A percentile compares a stretch with the other conserved stretches of the same genome.
These are phyloP conservation scores for Coecobrya sp. DNA, from an alignment of 2,888 invertebrate species.

Conservation along the genomic window DNA sequence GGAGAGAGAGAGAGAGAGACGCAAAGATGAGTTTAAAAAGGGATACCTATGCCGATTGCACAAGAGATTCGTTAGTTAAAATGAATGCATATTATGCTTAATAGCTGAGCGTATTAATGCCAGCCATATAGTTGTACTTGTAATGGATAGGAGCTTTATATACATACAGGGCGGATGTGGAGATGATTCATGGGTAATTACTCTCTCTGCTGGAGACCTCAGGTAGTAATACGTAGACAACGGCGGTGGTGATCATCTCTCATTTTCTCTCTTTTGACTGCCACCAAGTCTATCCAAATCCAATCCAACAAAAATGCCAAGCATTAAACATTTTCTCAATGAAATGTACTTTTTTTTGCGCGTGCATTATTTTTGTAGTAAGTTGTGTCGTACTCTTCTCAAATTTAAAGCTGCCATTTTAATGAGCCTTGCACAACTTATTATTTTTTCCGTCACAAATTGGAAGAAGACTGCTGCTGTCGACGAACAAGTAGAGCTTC, in stretches of 20 bases:
- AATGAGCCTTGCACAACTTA: background rate
- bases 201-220: constrained; percentile 86
- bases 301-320: background rate
- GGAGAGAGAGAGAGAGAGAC: too few relatives aligned
- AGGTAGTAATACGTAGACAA: constrained; percentile 64
- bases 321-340: constrained; percentile 45
- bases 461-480: background rate
- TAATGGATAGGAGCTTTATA: constrained; percentile 36
- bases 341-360: constrained; percentile 20
- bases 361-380: background rate
- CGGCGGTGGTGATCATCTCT: constrained; percentile 2
- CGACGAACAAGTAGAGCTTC: constrained; percentile 20
- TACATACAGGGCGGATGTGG: constrained; percentile 85
- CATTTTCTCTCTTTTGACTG: background rate
- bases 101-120: background rate
- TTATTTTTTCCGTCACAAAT: constrained; percentile 2
- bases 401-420: background rate
- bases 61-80: constrained; percentile 21
- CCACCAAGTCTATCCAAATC: background rate
- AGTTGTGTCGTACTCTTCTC: background rate
- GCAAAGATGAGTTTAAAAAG: constrained; percentile 34
- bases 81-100: constrained; percentile 33
- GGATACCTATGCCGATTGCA: constrained; percentile 43
- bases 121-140: background rate
- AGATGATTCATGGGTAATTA: constrained; percentile 87